Percentiles rank a stretch among this genome's conserved stretches.
These are phyloP conservation scores for Phocides pigmalion DNA, from an alignment of 1,140 invertebrate species.

Conservation along the genomic window DNA sequence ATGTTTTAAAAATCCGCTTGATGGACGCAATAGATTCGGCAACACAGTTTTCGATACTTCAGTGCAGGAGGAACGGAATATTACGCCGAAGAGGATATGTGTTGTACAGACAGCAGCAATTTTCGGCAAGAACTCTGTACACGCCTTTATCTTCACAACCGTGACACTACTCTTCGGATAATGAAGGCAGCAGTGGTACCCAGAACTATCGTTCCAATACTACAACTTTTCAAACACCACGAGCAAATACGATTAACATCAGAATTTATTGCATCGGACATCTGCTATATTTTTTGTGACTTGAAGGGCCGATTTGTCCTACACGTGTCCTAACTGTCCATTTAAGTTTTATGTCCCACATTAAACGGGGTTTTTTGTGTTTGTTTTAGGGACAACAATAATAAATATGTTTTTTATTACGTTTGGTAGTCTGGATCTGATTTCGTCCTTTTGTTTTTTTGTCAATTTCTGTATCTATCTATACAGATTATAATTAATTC, in stretches of 20 bases:
- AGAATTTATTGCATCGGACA: slow-evolving; percentile 12
- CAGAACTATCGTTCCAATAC: too few species aligned
- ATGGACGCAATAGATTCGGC: too few species aligned
- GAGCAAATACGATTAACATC: slow-evolving; percentile 1
- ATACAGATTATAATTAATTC: too few species aligned
- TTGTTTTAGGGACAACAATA: not conserved
- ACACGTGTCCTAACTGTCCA: slow-evolving; percentile 24
- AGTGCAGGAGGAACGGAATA: too few species aligned
- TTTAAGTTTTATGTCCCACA: slow-evolving; percentile 24
- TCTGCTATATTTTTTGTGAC: slow-evolving; percentile 6
- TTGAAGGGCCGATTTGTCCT: slow-evolving; percentile 15
- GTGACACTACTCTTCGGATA: too few species aligned
- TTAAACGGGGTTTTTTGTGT: slow-evolving; percentile 9
- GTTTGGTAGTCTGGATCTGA: not conserved
- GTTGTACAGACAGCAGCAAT: too few species aligned
- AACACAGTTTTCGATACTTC: too few species aligned
- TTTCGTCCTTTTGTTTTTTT: not conserved
- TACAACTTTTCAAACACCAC: not conserved
- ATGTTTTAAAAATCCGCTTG: too few species aligned
- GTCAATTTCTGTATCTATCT: not conserved
- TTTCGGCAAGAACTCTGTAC: too few species aligned
- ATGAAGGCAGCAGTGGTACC: too few species aligned
- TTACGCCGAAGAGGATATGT: too few species aligned
- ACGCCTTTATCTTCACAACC: too few species aligned
- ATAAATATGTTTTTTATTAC: not conserved